Evolutionary conservation across 2,888 invertebrate genomes (phyloP).

Genomic region (Spilarctia lutea): DNA sequence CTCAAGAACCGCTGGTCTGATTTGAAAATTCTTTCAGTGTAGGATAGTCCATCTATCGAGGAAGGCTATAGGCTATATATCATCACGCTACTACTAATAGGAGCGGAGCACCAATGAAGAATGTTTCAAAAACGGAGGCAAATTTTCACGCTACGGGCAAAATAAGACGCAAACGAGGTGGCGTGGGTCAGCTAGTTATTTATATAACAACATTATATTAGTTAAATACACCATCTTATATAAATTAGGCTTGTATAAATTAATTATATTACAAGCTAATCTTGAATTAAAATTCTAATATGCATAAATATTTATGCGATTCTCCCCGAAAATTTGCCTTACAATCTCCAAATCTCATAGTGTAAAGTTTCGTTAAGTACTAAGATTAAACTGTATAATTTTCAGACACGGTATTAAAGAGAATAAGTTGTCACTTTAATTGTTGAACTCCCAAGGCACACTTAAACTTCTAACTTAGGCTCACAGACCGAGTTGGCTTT

Average conservation of each 20-base stretch:
- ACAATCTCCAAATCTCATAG: slow-evolving; percentile 22
- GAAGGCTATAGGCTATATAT: too few species aligned
- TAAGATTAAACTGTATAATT: slow-evolving; percentile 57
- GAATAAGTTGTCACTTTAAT: slow-evolving; percentile 54
- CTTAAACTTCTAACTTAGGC: slow-evolving; percentile 42
- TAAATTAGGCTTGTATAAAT: background rate
- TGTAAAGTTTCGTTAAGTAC: slow-evolving; percentile 50
- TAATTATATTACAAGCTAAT: background rate
- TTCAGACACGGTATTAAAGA: slow-evolving; percentile 50
- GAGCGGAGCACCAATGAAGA: too few species aligned
- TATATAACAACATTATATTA: too few species aligned
- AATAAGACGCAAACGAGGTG: too few species aligned
- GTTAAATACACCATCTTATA: background rate
- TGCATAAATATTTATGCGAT: background rate
- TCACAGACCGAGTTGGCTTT: slow-evolving; percentile 43
- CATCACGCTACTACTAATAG: too few species aligned
- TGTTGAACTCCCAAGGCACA: slow-evolving; percentile 48
- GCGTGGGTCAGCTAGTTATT: too few species aligned
- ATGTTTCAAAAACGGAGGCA: too few species aligned
- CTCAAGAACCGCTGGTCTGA: too few species aligned
- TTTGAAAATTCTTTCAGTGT: too few species aligned
- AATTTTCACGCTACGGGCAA: too few species aligned
- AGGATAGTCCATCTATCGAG: too few species aligned
- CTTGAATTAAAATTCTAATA: background rate
- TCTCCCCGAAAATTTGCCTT: slow-evolving; percentile 3